phyloP scores from a whole-genome alignment of 2,113 vertebrate genomes.

The Cyrtonyx montezumae region DNA sequence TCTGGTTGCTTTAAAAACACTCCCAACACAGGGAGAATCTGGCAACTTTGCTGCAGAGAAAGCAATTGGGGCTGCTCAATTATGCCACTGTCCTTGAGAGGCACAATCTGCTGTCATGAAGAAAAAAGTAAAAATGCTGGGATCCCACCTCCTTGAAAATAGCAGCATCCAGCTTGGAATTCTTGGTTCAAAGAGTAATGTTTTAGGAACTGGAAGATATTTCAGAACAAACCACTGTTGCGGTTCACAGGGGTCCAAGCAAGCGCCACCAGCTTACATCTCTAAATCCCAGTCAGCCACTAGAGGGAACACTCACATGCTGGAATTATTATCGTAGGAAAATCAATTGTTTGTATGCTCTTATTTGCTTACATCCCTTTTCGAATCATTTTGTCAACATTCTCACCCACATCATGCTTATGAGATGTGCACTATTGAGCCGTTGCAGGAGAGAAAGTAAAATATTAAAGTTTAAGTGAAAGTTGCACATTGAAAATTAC shows the following conservation, averaged over 20 bases:
- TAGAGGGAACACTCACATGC: background rate
- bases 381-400: background rate
- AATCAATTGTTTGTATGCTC: fast-evolving
- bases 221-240: fast-evolving
- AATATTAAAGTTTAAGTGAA: background rate
- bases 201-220: fast-evolving
- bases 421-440: background rate
- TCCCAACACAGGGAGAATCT: background rate
- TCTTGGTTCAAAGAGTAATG: background rate
- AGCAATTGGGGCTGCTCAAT: background rate
- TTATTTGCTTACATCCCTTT: background rate
- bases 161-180: background rate
- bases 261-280: background rate
- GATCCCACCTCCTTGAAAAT: background rate
- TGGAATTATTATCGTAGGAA: fast-evolving
- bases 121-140: background rate
- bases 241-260: fast-evolving
- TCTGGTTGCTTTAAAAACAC: background rate
- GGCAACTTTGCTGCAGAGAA: background rate
- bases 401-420: background rate
- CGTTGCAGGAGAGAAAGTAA: background rate
- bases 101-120: background rate
- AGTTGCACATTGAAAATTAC: background rate
- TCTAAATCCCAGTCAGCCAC: background rate
- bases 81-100: background rate